Conservation (phyloP, 2,797 vertebrate species). For the Megalops cyprinoides region DNA sequence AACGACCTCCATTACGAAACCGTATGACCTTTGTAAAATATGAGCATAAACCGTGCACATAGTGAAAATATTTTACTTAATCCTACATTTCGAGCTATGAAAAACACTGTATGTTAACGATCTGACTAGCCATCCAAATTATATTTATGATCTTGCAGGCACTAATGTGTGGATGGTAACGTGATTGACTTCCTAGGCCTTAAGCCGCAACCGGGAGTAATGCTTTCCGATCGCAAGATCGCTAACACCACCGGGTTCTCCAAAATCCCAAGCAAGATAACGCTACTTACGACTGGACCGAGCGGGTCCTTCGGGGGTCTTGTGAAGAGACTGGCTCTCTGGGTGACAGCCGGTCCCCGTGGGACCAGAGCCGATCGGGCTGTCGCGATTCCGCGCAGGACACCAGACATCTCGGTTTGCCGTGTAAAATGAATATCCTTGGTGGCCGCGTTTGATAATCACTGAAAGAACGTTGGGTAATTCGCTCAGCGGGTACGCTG, state of each 20-base stretch:
- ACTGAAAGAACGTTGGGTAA: background rate
- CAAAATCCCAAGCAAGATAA: background rate
- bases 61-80: too few relatives aligned
- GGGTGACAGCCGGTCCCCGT: constrained; percentile 42
- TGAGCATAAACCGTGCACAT: too few relatives aligned
- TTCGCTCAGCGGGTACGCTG: background rate
- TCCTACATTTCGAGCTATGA: too few relatives aligned
- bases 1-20: constrained; percentile 1
- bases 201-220: background rate
- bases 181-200: background rate
- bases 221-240: background rate
- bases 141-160: too few relatives aligned
- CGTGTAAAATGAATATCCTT: background rate
- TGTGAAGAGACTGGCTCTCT: constrained; percentile 47
- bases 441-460: background rate
- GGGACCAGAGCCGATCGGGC: constrained; percentile 44
- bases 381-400: constrained; percentile 44
- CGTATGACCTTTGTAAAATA: background rate
- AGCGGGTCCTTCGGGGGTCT: constrained; percentile 48
- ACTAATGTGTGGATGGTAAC: too few relatives aligned
- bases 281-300: constrained; percentile 53
- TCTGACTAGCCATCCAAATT: too few relatives aligned
- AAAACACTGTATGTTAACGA: too few relatives aligned
- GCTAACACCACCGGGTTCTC: background rate
- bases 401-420: constrained; percentile 50